Percentiles rank a stretch among this genome's conserved stretches.
Conservation (phyloP, 2,888 invertebrate species). For the Lasius fuliginosus region DNA sequence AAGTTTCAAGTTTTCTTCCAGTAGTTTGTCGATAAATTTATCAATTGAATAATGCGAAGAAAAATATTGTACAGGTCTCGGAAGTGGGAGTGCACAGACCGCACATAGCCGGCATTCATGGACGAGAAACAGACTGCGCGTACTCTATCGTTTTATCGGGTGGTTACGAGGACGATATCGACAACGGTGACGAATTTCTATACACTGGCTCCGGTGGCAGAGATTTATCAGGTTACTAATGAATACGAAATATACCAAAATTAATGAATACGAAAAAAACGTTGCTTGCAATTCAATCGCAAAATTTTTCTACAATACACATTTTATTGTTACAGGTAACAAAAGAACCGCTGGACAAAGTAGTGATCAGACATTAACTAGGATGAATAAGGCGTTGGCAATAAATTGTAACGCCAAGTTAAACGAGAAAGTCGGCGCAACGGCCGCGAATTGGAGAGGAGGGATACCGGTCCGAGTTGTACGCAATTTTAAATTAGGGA, state of each 20-base stretch:
- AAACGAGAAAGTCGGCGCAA: slow-evolving; percentile 89
- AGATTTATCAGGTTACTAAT: slow-evolving; percentile 89
- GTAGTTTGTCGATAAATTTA: slow-evolving; percentile 8
- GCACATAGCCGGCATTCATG: slow-evolving; percentile 94
- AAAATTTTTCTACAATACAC: background rate
- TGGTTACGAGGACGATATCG: slow-evolving; percentile 94
- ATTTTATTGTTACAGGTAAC: slow-evolving; percentile 87
- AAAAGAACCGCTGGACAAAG: slow-evolving; percentile 93
- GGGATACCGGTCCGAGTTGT: slow-evolving; percentile 94
- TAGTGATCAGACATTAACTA: slow-evolving; percentile 92
- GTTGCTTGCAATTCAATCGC: background rate
- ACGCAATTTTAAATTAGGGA: slow-evolving; percentile 91
- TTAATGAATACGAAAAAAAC: background rate
- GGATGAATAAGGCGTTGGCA: slow-evolving; percentile 93
- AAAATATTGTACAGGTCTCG: slow-evolving; percentile 88
- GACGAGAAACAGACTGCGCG: slow-evolving; percentile 92
- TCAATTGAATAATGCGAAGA: slow-evolving; percentile 16
- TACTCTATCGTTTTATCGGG: slow-evolving; percentile 93
- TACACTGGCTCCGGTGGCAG: slow-evolving; percentile 95
- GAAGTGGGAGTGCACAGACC: slow-evolving; percentile 95
- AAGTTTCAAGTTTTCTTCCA: background rate
- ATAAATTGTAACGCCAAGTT: slow-evolving; percentile 92
- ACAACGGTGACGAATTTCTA: slow-evolving; percentile 92
- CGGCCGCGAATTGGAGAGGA: slow-evolving; percentile 90
- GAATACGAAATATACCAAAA: background rate